phyloP scores from a whole-genome alignment of 2,797 vertebrate species.

The Rhinichthys osculus region DNA sequence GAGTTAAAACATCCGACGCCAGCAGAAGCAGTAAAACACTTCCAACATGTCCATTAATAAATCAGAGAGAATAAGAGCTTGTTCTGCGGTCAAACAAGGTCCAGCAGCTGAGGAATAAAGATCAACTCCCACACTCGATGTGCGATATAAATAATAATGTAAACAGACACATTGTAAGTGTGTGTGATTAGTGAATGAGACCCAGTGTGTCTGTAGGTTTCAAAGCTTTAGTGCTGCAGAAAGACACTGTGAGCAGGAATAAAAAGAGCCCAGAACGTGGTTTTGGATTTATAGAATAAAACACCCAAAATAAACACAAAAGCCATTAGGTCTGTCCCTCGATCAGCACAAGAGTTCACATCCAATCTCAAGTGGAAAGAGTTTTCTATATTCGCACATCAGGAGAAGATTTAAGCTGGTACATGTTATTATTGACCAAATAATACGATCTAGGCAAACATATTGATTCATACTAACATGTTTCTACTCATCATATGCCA shows the following conservation, averaged over 20 bases:
- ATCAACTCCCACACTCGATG: neutral
- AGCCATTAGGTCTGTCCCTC: neutral
- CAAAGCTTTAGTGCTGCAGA: neutral
- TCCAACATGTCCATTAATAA: neutral
- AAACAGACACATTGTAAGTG: neutral
- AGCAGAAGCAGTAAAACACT: slow-evolving; percentile 20
- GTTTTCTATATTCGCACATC: neutral
- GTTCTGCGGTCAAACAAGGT: no score
- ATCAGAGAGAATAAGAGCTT: slow-evolving; percentile 28
- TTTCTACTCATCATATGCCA: neutral
- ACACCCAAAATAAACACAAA: slow-evolving; percentile 3
- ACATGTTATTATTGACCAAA: neutral
- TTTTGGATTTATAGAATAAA: slow-evolving; percentile 29
- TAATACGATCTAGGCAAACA: neutral
- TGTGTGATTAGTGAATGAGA: neutral
- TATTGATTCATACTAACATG: neutral
- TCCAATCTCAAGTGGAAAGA: neutral
- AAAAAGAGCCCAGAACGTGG: neutral
- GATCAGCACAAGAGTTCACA: neutral
- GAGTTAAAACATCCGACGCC: neutral
- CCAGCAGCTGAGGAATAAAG: neutral
- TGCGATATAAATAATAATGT: neutral
- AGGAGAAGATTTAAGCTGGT: neutral
- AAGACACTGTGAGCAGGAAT: neutral
- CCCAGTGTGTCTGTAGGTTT: neutral